Evolutionary conservation across 2,113 vertebrate genomes (phyloP).

Genomic region (Oceanites oceanicus): DNA sequence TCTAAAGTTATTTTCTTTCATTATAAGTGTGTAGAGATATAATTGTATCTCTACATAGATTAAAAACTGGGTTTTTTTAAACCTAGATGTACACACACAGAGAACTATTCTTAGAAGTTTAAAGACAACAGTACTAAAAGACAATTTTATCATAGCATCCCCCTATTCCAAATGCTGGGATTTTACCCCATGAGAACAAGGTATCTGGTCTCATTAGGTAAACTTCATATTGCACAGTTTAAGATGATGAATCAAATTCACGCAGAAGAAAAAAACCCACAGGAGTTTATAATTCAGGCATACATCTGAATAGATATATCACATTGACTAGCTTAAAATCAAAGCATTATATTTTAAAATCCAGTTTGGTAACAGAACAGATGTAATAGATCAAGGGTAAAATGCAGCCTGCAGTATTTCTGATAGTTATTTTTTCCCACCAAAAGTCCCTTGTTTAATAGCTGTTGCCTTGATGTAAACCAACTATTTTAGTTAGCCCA

Average conservation of each 20-base stretch:
- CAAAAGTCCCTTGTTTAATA: not conserved
- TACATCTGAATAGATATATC: not conserved
- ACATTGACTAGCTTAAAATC: not conserved
- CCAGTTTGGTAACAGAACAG: not conserved
- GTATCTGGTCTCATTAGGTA: not conserved
- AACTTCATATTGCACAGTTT: not conserved
- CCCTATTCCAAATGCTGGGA: not conserved
- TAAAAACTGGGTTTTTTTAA: not conserved
- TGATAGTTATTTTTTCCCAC: not conserved
- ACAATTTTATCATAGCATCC: not conserved
- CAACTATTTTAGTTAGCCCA: not conserved
- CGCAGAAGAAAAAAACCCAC: not conserved
- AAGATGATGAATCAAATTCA: not conserved
- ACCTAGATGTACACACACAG: not conserved
- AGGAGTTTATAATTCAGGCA: not conserved
- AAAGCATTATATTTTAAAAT: not conserved
- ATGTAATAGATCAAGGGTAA: not conserved
- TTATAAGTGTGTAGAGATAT: not conserved
- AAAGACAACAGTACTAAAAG: not conserved
- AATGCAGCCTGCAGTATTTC: not conserved
- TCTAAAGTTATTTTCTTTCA: not conserved
- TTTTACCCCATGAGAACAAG: not conserved
- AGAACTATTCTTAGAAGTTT: not conserved
- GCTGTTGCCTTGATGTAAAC: not conserved
- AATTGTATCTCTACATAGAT: not conserved